Evolutionary conservation across 2,113 vertebrate species (phyloP).

Genomic region (Steatornis caripensis): DNA sequence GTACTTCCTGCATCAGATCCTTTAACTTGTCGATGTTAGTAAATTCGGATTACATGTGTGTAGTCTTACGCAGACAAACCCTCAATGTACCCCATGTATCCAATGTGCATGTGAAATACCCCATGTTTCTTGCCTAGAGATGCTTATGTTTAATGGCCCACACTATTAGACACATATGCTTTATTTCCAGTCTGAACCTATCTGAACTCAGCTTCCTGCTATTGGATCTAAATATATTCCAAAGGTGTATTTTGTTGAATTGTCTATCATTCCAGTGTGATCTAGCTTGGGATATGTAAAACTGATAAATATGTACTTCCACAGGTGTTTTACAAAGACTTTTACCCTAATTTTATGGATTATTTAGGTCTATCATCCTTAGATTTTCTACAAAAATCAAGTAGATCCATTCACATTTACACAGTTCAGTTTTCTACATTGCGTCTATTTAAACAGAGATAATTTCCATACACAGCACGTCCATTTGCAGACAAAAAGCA

Average conservation of each 20-base stretch:
- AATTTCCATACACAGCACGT: background rate
- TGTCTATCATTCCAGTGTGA: background rate
- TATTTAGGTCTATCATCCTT: background rate
- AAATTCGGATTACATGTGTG: background rate
- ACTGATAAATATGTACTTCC: background rate
- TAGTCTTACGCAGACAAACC: background rate
- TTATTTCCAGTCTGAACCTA: background rate
- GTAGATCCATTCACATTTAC: background rate
- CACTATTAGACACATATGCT: background rate
- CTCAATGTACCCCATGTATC: too few species aligned
- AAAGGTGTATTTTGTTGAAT: background rate
- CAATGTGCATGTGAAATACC: background rate
- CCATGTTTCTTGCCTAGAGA: background rate
- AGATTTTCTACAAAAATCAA: background rate
- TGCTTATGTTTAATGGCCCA: background rate
- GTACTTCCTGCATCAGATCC: background rate
- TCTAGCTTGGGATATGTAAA: background rate
- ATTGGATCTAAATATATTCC: background rate
- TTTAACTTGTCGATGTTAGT: background rate
- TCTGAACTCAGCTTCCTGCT: background rate
- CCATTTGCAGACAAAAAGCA: background rate
- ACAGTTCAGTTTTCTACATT: background rate
- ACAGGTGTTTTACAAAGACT: background rate
- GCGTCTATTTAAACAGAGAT: background rate
- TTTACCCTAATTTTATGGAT: background rate